Conservation (phyloP, 2,113 vertebrate genomes). For the Fulica atra region DNA sequence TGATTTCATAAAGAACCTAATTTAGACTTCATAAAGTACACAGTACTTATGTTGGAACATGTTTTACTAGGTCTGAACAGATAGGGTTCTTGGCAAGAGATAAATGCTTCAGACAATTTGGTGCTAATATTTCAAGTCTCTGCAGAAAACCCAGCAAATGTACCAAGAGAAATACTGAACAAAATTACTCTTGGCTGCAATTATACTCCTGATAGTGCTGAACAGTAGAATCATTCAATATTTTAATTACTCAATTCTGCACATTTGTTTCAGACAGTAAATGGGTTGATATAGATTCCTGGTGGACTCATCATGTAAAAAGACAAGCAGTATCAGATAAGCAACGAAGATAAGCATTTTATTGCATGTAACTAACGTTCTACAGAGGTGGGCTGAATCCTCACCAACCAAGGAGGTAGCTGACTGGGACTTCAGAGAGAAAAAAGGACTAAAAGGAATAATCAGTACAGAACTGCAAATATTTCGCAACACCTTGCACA, state of each 20-base stretch:
- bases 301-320: not conserved
- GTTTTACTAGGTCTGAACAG: slow-evolving; percentile 38
- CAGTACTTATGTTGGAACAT: slow-evolving; percentile 9
- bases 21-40: slow-evolving; percentile 42
- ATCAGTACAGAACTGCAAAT: not conserved
- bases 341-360: not conserved
- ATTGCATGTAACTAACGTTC: not conserved
- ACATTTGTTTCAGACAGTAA: not conserved
- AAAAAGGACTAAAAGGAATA: not conserved
- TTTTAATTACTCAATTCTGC: not conserved
- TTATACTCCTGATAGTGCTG: not conserved
- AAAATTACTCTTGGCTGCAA: not conserved
- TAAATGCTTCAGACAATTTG: slow-evolving; percentile 48
- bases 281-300: not conserved
- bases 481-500: not conserved
- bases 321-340: not conserved
- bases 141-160: not conserved
- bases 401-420: not conserved
- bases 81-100: slow-evolving; percentile 42
- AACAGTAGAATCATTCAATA: not conserved
- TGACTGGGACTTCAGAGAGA: not conserved
- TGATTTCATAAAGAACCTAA: slow-evolving; percentile 45
- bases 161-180: slow-evolving; percentile 1
- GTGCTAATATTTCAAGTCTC: slow-evolving; percentile 30
- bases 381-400: not conserved